Percentiles rank a stretch among this genome's conserved stretches.
Conservation (phyloP, 2,113 vertebrate species). For the Garra rufa region DNA sequence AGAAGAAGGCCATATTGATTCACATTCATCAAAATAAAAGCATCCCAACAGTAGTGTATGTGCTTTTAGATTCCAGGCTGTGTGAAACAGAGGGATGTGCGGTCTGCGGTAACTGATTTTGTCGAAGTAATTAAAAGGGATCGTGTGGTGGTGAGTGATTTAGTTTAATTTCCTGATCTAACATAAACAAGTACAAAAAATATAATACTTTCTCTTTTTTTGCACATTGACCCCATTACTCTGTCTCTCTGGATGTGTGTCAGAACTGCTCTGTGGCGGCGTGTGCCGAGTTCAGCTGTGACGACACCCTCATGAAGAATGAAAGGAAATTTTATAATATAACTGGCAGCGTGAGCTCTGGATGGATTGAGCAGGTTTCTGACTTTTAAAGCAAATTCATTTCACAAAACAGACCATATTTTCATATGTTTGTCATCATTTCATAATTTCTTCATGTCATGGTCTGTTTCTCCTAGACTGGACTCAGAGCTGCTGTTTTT, state of each 20-base stretch:
- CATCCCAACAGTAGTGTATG: not conserved
- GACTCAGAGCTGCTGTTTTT: conserved; percentile 57
- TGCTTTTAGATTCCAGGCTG: conserved; percentile 72
- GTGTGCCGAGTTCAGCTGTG: conserved; percentile 74
- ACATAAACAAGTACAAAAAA: not conserved
- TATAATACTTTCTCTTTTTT: not conserved
- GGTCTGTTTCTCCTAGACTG: conserved; percentile 58
- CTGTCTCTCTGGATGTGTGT: no score
- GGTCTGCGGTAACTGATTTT: conserved; percentile 38
- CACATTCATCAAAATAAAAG: not conserved
- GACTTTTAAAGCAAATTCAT: not conserved
- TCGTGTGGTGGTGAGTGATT: conserved; percentile 65
- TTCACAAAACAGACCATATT: not conserved
- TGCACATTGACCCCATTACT: not conserved
- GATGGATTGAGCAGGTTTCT: conserved; percentile 79
- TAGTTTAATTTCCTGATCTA: not conserved
- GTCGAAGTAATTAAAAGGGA: conserved; percentile 58
- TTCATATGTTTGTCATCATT: not conserved
- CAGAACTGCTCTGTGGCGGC: conserved; percentile 78
- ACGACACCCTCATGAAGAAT: conserved; percentile 53
- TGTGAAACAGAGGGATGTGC: conserved; percentile 28
- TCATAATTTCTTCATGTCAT: not conserved
- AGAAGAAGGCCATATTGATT: not conserved
- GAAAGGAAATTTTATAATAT: conserved; percentile 67
- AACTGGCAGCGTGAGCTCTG: conserved; percentile 75